Evolutionary conservation across 2,888 invertebrate genomes (phyloP), one percentile per base, ranked within the genome.

Genomic region (Zaprionus lineosus): DNA sequence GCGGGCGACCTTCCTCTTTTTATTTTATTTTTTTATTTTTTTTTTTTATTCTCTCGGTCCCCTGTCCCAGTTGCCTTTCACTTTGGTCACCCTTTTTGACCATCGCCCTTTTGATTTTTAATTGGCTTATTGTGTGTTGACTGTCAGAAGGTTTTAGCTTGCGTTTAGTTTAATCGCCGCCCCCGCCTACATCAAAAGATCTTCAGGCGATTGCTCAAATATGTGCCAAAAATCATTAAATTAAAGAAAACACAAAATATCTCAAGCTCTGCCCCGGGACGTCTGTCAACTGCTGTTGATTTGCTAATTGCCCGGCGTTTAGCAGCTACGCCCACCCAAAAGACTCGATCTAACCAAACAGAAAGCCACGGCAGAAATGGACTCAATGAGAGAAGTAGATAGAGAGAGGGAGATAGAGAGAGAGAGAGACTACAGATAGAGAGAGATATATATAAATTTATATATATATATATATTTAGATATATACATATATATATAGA

Each of bases 241-340:
- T 28, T 12, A 46, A 48, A 53, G 71, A 53, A 71, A 53, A 29
- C 48, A 46, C 12, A 31, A 48, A 64, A 70, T 46, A 39, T 18
- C 39, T 48, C 52, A 18, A n/a, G 18, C 56, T 29, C 46, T 11
- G 29, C 31, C 58, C 9, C 11, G 29, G 39, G 26, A 12, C 37
- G 67, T 40, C 84, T 83, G 77, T 78, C 77, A 75, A 59, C 64
- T 61, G 57, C 40, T 64, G 72, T 63, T 68, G 78, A 82, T 74
- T 79, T 74, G 78, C 84, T 79, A 79, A 79, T 84, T 79, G 85
- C 72, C 72, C 39, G 68, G 72, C 71, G 64, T 56, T 74, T 74
- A 77, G 63, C 61, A 15, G 52, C 69, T 19, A 36, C 73, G 73
- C 76, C 64, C 73, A 64, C 59, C 59, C 58, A 58, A 68, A 72